Evolutionary conservation across 2,797 vertebrate species (phyloP), one percentile per base, ranked within the genome.

Genomic region (Acanthurus tractus): DNA sequence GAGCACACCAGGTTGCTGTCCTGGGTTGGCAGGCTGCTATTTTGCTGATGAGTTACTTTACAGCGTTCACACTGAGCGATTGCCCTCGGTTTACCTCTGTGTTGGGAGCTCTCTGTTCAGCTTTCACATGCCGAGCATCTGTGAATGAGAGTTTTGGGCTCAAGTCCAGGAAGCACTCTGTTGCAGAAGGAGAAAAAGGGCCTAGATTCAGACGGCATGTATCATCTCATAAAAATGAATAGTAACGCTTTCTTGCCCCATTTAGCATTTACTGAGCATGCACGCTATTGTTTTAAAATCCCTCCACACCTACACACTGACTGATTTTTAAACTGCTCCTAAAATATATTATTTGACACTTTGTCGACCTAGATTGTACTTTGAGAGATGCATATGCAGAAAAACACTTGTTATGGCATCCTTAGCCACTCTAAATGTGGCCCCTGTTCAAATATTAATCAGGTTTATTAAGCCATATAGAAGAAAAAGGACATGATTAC

Each of bases 21-120:
- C 83, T 53, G 80, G 82, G 81, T 79, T 89, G 84, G 81, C 79
- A 81, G 75, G 80, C 84, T 88, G 88, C 87, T 89, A 85, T 91
- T 92, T 88, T 84, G 89, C 91, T 91, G 92, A 93, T 90, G 88
- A 91, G 84, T 87, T 88, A 84, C 81, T 89, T 92, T 87, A 67
- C 74, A 73, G 82, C 18, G 77, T 74, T 92, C 90, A 82, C 83
- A 74, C 83, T 84, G 82, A 90, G 91, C 87, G 76, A 84, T 90
- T 91, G 91, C 88, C 91, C 93, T 83, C 84, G 72, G 82, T 90
- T 91, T 89, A 85, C 84, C 88, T 88, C 89, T 72, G 85, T 52
- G 85, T 58, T 75, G 79, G 78, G 84, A 91, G 84, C 72, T 78
- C 83, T 83, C 72, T 49, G 64, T 70, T 84, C 81, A 59, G 85